phyloP scores from a whole-genome alignment of 1,140 invertebrate genomes.

The Tetragonula clypearis region DNA sequence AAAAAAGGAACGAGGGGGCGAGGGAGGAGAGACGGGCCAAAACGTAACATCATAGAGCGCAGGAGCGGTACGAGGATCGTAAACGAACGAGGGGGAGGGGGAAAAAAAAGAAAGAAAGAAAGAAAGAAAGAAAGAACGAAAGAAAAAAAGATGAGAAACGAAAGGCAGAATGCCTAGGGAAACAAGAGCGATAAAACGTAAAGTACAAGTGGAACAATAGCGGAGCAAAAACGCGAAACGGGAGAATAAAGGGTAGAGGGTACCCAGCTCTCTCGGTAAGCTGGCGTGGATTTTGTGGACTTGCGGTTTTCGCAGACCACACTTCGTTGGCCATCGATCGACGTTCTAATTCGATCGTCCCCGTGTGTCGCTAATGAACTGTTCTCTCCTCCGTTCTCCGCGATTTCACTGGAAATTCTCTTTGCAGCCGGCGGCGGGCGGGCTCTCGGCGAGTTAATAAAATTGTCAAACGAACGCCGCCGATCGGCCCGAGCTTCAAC shows the following conservation, averaged over 20 bases:
- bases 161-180: neutral
- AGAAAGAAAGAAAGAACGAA: neutral
- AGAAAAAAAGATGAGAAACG: neutral
- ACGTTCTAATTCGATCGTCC: constrained; percentile 62
- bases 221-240: constrained; percentile 23
- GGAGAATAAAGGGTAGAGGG: constrained; percentile 16
- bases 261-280: neutral
- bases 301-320: constrained; percentile 61
- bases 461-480: constrained; percentile 51
- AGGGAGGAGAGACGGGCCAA: too few relatives aligned
- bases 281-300: constrained; percentile 41
- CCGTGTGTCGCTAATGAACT: constrained; percentile 57
- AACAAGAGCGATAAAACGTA: neutral
- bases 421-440: constrained; percentile 25
- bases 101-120: too few relatives aligned
- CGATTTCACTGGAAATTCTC: constrained; percentile 46
- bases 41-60: neutral
- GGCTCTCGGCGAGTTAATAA: constrained; percentile 40
- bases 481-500: neutral
- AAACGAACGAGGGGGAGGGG: neutral
- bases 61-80: neutral
- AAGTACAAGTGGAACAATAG: constrained; percentile 14
- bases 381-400: constrained; percentile 48
- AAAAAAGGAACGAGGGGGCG: too few relatives aligned
- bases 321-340: constrained; percentile 57